These are phyloP conservation scores for Ageneiosus marmoratus DNA, from an alignment of 2,113 vertebrate species.

Conservation along the genomic window DNA sequence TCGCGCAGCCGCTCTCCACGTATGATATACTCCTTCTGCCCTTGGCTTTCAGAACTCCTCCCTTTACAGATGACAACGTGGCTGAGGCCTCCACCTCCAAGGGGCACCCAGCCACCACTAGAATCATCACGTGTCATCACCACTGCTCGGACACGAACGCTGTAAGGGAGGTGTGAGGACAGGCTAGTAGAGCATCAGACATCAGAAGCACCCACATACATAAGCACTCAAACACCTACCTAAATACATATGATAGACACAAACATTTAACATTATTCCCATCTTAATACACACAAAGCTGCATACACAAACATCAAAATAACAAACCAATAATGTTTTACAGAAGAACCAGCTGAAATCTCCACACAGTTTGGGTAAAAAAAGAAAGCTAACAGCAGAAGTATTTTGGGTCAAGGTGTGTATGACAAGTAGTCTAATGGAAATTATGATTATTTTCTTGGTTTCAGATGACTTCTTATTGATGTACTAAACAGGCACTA, in stretches of 20 bases:
- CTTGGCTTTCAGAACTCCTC: conserved; percentile 79
- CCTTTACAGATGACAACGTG: conserved; percentile 86
- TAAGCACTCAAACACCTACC: conserved; percentile 29
- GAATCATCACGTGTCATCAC: conserved; percentile 95
- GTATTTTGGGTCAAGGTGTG: not conserved
- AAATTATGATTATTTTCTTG: not conserved
- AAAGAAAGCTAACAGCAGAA: not conserved
- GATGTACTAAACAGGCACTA: not conserved
- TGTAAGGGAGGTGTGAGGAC: conserved; percentile 59
- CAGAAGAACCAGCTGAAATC: not conserved
- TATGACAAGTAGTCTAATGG: not conserved
- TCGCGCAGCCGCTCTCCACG: conserved; percentile 88
- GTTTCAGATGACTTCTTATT: not conserved
- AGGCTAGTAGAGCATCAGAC: conserved; percentile 28
- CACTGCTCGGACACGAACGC: conserved; percentile 90
- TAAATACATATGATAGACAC: not conserved
- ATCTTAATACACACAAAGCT: not conserved
- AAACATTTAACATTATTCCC: conserved; percentile 18
- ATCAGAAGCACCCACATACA: conserved; percentile 19
- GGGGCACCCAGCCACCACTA: conserved; percentile 91
- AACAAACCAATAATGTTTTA: not conserved
- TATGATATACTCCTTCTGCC: conserved; percentile 83
- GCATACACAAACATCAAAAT: not conserved
- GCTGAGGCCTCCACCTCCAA: conserved; percentile 89
- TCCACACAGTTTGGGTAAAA: not conserved